Base-by-base conservation (phyloP, 2,888 invertebrate species). In the Andrena bucephala region DNA sequence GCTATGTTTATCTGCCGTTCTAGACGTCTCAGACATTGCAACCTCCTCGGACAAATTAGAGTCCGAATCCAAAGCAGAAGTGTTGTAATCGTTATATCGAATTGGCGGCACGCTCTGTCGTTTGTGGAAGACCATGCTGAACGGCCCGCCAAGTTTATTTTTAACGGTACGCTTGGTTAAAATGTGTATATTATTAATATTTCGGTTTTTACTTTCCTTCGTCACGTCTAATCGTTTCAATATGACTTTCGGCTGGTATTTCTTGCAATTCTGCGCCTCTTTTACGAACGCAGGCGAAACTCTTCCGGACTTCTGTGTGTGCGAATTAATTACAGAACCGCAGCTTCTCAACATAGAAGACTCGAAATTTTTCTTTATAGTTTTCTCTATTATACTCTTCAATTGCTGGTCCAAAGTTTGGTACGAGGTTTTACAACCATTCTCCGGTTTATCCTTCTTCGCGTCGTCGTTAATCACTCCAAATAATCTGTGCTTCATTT, bases 281-380 rank as follows among this genome's bases (percentile, higher is more conserved):
- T 91, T 90, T 2, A 91, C 77, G 20, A 91, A 92, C 3, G 86
- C 83, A 0, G 89, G 74, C 0, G 93, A 91, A 13, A 92, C 84
- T 0, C 83, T 90, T 16, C 87, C 88, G 2, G 77, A 48, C 6
- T 78, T 82, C 2, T 77, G 70, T 60, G 50, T 42, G 3, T 27
- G 27, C 1, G 54, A 59, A 5, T 73, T 68, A 4, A 77, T 31
- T 10, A 65, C 70, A 1, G 66, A 16, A 8, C 48, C 62, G 4
- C 74, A 73, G 24, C 63, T 72, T 62, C 70, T 87, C 72, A 63
- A 65, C 71, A 76, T 77, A 77, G 91, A 88, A 1, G 87, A 84
- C 5, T 92, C 91, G 2, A 92, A 89, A 82, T 94, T 94, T 54
- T 91, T 92, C 31, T 89, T 92, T 70, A 94, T 90, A 0, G 93